These are phyloP conservation scores for Euura saliciscinereae DNA, from an alignment of 1,140 invertebrate species.

Conservation along the genomic window DNA sequence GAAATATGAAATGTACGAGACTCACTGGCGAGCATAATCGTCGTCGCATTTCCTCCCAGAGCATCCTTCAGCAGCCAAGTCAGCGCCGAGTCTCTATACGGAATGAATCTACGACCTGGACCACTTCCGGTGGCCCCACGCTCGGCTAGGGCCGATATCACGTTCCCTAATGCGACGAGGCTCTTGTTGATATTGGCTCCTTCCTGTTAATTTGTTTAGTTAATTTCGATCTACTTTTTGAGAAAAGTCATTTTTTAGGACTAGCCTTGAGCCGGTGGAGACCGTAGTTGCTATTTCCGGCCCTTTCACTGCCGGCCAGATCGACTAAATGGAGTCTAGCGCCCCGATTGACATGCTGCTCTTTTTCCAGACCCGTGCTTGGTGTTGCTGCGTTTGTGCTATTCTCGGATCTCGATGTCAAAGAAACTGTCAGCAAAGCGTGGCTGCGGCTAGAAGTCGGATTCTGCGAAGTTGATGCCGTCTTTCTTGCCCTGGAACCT, in stretches of 20 bases:
- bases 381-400: slow-evolving; percentile 12
- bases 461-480: slow-evolving; percentile 48
- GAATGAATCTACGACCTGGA: slow-evolving; percentile 64
- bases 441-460: slow-evolving; percentile 47
- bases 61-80: slow-evolving; percentile 77
- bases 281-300: slow-evolving; percentile 42
- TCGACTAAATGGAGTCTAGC: slow-evolving; percentile 47
- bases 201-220: slow-evolving; percentile 57
- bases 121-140: slow-evolving; percentile 54
- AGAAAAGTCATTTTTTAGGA: slow-evolving; percentile 16
- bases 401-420: slow-evolving; percentile 26
- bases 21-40: slow-evolving; percentile 70
- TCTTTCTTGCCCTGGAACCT: slow-evolving; percentile 46
- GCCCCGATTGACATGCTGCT: slow-evolving; percentile 23
- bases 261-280: slow-evolving; percentile 51
- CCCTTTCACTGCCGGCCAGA: slow-evolving; percentile 49
- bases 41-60: slow-evolving; percentile 69
- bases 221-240: neutral
- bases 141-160: slow-evolving; percentile 77
- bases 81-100: slow-evolving; percentile 76
- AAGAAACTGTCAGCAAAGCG: slow-evolving; percentile 46
- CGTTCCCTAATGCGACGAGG: slow-evolving; percentile 78
- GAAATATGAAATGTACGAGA: slow-evolving; percentile 27
- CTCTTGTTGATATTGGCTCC: slow-evolving; percentile 85
- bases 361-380: slow-evolving; percentile 7